Conservation (phyloP, 2,888 invertebrate genomes). For the Hemicrepidius hirtus region DNA sequence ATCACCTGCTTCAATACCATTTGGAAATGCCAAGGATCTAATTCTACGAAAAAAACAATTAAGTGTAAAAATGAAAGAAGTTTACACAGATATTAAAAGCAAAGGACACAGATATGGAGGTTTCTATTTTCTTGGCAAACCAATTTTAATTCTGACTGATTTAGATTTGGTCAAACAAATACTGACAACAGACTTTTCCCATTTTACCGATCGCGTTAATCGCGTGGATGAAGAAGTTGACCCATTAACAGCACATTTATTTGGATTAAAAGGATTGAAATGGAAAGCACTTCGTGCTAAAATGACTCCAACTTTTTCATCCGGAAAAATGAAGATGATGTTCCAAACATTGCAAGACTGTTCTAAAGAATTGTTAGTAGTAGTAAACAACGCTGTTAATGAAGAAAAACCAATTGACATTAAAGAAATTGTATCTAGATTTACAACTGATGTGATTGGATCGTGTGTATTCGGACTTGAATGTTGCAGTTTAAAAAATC, state of each 20-base stretch:
- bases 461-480: conserved; percentile 76
- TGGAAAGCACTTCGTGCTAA: conserved; percentile 79
- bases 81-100: conserved; percentile 55
- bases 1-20: not conserved
- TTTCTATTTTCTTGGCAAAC: conserved; percentile 53
- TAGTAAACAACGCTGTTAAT: not conserved
- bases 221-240: conserved; percentile 75
- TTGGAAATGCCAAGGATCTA: conserved; percentile 18
- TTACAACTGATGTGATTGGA: conserved; percentile 76
- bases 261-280: conserved; percentile 73
- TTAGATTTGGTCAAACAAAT: conserved; percentile 67
- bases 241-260: conserved; percentile 75
- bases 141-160: conserved; percentile 57
- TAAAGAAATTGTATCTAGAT: conserved; percentile 64
- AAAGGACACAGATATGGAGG: conserved; percentile 57
- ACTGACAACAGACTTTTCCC: conserved; percentile 76
- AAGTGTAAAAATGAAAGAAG: conserved; percentile 20
- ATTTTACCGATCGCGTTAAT: conserved; percentile 78
- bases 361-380: not conserved
- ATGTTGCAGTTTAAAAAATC: conserved; percentile 74
- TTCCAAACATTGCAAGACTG: conserved; percentile 74
- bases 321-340: conserved; percentile 79
- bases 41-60: not conserved
- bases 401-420: too few species aligned
- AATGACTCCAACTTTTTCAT: conserved; percentile 79